Conservation (phyloP, 2,113 vertebrate genomes). For the Bubo scandiacus region DNA sequence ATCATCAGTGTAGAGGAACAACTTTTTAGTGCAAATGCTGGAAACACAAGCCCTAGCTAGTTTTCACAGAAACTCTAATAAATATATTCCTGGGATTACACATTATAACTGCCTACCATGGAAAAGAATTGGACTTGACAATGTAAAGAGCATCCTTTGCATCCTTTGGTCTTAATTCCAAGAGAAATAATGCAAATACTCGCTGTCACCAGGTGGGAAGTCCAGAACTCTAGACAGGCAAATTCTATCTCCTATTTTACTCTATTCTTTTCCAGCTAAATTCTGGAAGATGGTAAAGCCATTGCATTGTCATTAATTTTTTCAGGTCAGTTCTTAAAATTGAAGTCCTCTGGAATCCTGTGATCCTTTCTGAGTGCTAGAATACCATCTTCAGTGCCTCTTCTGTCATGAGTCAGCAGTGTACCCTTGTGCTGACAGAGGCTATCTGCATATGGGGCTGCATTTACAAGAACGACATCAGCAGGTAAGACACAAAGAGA, state of each 20-base stretch:
- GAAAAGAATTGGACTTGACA: not conserved
- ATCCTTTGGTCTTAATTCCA: not conserved
- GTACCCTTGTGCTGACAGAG: not conserved
- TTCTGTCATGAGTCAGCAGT: not conserved
- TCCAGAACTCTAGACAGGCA: not conserved
- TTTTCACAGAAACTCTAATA: not conserved
- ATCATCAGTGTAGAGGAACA: not conserved
- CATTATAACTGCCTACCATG: not conserved
- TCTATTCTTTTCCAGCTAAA: not conserved
- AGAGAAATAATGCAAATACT: not conserved
- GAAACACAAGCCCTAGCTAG: not conserved
- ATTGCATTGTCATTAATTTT: not conserved
- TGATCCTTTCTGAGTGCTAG: not conserved
- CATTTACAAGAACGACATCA: rapidly evolving
- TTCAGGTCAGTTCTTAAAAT: not conserved
- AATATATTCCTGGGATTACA: not conserved
- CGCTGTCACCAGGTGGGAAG: not conserved
- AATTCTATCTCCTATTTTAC: not conserved
- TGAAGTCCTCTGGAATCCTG: not conserved
- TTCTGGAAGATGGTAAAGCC: not conserved
- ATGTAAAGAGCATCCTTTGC: not conserved
- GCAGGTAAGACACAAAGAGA: rapidly evolving
- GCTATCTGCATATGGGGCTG: rapidly evolving
- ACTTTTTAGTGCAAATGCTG: not conserved
- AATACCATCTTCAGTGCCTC: not conserved